Evolutionary conservation across 2,797 vertebrate genomes (phyloP), one percentile per base, ranked within the genome.

Genomic region (Sebastes hopkinsi): DNA sequence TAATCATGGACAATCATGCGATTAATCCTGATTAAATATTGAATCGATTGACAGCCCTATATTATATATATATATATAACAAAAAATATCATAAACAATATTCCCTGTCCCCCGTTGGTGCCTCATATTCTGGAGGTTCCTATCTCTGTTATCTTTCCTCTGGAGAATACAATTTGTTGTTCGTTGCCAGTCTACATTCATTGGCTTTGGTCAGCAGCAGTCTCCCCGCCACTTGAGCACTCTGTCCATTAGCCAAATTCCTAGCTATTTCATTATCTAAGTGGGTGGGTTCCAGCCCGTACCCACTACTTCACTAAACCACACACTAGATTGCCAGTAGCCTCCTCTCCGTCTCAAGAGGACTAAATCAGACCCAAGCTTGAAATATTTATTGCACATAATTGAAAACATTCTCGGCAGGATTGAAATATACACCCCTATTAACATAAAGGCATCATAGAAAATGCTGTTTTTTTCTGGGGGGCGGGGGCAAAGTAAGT

Each of bases 191-290:
- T 75, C 61, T 69, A 29, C 66, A 38, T 25, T 75, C 75, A 77
- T 72, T 59, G 25, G 61, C 75, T 81, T 55, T 56, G 74, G 75
- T 83, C 77, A 36, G 77, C 77, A 75, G 32, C 64, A 76, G 76
- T 75, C 88, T 80, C 54, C 70, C 72, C 38, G 12, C 79, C 76
- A 56, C 75, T 82, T 25, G 16, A 87, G 76, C 75, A 50, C 88
- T 79, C 70, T 78, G 58, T 86, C 88, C 94, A 94, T 95, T 94
- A 94, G 86, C 65, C 58, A 89, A 82, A 92, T 87, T 88, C 69
- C 52, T 30, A 62, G 64, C 85, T 88, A 87, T 88, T 95, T 94
- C 85, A 93, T 95, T 93, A 94, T 91, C 82, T 80, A 88, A 91
- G 86, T 87, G 79, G 81, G 67, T 84, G 74, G 67, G 75, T 61